phyloP scores from a whole-genome alignment of 2,113 vertebrate species.

The Actenoides hombroni region DNA sequence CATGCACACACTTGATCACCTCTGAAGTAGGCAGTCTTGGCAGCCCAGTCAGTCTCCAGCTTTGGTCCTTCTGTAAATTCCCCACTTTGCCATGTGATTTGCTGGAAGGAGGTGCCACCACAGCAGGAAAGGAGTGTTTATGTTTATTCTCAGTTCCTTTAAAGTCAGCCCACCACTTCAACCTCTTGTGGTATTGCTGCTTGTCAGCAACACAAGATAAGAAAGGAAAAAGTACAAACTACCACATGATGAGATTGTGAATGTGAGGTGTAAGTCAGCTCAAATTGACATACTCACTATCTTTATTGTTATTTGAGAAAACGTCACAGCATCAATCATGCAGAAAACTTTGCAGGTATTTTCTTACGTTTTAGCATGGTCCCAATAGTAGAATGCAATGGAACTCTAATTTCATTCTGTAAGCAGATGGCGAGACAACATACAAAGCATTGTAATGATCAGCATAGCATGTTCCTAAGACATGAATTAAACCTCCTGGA shows the following conservation, averaged over 20 bases:
- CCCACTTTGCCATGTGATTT: neutral
- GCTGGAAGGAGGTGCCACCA: neutral
- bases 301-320: neutral
- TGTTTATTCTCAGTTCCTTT: neutral
- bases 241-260: neutral
- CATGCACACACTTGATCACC: too few relatives aligned
- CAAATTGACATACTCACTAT: neutral
- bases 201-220: fast-evolving
- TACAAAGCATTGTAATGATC: slow-evolving; percentile 63
- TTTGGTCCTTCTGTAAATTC: neutral
- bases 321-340: neutral
- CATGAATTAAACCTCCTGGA: slow-evolving; percentile 57
- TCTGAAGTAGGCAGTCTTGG: neutral
- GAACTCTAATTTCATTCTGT: slow-evolving; percentile 44
- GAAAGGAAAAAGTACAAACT: neutral
- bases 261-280: neutral
- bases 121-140: neutral
- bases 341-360: neutral
- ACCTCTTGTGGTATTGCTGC: neutral
- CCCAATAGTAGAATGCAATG: neutral
- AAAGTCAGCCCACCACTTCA: neutral
- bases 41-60: neutral
- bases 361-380: slow-evolving; percentile 3
- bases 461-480: slow-evolving; percentile 13
- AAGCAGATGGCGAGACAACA: slow-evolving; percentile 65